Evolutionary conservation across 2,113 vertebrate species (phyloP), one percentile per base, ranked within the genome.

Genomic region (Rhabdornis inornatus): DNA sequence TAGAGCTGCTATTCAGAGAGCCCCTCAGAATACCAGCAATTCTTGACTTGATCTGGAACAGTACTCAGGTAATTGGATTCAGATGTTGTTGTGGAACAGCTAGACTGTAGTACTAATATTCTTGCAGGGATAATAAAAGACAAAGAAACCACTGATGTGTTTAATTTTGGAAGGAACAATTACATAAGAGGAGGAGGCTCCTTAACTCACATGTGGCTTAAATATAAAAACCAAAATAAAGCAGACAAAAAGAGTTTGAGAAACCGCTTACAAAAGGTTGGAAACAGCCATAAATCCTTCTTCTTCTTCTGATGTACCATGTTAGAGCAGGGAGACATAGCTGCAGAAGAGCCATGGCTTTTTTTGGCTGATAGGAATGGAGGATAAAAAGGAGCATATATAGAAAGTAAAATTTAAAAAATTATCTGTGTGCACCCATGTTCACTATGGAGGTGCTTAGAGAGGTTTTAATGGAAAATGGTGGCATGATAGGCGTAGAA

Each of bases 71-170:
- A 74, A 90, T 83, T 86, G 55, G 59, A 70, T 70, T 86, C 95
- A 93, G 75, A 90, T 95, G 88, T 88, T 72, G 55, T 55, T 76
- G 80, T 79, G 66, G 21, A 88, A 65, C 8, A 57, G 83, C 35
- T 59, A 77, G 85, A 37, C 31, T 83, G 24, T 66, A 69, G 66
- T 85, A 88, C 71, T 72, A 57, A 53, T 77, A 80, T 80, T 65
- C 71, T 80, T 94, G 55, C 40, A 88, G 79, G 82, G 83, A 80
- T 77, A 79, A 69, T 88, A 77, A 86, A 90, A 94, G 53, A 56
- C 78, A 60, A 83, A 94, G 79, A 89, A 91, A 64, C 0, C 1
- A 72, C 53, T 79, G 70, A 52, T 82, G 44, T 7, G 0, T 92
- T 95, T 94, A 68, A 76, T 92, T 94, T 96, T 1, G 1, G 31